phyloP scores from a whole-genome alignment of 2,797 vertebrate genomes.

The Monodelphis domestica region DNA sequence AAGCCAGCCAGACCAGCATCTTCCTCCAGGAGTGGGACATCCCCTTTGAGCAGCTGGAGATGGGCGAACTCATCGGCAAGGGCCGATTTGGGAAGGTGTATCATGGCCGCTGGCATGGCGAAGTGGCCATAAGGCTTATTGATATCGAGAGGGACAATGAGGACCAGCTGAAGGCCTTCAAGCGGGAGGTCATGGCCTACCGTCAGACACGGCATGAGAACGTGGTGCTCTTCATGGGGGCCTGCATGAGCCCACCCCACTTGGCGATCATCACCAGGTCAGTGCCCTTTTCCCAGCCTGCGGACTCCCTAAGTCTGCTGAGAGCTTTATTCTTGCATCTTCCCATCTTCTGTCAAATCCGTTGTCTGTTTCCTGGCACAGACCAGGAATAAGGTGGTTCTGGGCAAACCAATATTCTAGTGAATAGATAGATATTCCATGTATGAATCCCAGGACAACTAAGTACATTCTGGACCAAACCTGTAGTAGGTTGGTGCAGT shows the following conservation, averaged over 20 bases:
- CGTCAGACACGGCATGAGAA: slow-evolving; percentile 98
- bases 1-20: slow-evolving; percentile 99
- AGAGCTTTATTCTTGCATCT: neutral
- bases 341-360: neutral
- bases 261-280: slow-evolving; percentile 99
- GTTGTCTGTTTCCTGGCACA: neutral
- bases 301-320: rapidly evolving
- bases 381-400: rapidly evolving
- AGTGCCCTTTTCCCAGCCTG: rapidly evolving
- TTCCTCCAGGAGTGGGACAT: slow-evolving; percentile 99
- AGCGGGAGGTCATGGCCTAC: slow-evolving; percentile 98
- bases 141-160: slow-evolving; percentile 99
- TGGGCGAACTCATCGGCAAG: slow-evolving; percentile 97
- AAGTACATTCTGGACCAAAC: neutral
- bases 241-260: slow-evolving; percentile 98
- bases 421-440: rapidly evolving
- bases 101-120: slow-evolving; percentile 97
- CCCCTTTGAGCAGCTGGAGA: slow-evolving; percentile 97
- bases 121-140: slow-evolving; percentile 97
- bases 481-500: neutral
- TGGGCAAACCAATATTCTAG: too few relatives aligned
- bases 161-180: slow-evolving; percentile 98
- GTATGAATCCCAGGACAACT: neutral
- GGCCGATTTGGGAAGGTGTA: slow-evolving; percentile 98
- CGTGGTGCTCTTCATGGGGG: slow-evolving; percentile 99